A percentile compares a stretch with the other conserved stretches of the same genome.
Evolutionary conservation across 1,140 invertebrate genomes (phyloP).

Genomic region (Eueides isabella): DNA sequence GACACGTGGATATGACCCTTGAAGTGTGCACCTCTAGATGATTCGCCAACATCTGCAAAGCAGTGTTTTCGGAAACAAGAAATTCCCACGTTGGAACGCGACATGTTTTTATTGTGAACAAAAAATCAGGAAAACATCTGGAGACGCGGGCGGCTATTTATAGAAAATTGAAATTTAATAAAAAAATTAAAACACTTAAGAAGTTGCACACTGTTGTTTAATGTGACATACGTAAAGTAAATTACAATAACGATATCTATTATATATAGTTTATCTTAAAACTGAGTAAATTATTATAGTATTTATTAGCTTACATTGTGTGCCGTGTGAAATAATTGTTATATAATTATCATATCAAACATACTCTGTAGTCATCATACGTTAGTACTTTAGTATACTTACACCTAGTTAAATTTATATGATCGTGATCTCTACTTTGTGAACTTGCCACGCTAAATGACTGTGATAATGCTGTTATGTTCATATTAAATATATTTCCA

Average conservation of each 20-base stretch:
- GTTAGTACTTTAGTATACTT: neutral
- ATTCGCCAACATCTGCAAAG: constrained; percentile 70
- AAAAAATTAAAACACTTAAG: constrained; percentile 52
- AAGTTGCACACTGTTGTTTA: neutral
- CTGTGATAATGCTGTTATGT: constrained; percentile 17
- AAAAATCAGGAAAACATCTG: constrained; percentile 77
- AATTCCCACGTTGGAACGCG: constrained; percentile 75
- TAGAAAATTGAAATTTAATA: constrained; percentile 58
- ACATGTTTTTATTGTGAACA: constrained; percentile 60
- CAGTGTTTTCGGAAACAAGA: constrained; percentile 44
- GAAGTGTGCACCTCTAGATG: constrained; percentile 41
- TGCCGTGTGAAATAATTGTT: neutral
- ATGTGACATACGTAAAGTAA: neutral
- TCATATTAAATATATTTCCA: constrained; percentile 10
- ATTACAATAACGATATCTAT: neutral
- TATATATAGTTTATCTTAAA: neutral
- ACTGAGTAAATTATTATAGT: constrained; percentile 3
- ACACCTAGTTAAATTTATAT: constrained; percentile 16
- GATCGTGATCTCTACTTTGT: constrained; percentile 17
- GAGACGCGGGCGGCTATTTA: constrained; percentile 60
- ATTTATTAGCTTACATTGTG: constrained; percentile 15
- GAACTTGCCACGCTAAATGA: constrained; percentile 23
- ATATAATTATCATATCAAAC: neutral
- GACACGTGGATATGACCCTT: constrained; percentile 61
- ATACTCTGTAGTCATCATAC: neutral